Evolutionary conservation across 2,113 vertebrate species (phyloP).

Genomic region (Elephantulus edwardii): DNA sequence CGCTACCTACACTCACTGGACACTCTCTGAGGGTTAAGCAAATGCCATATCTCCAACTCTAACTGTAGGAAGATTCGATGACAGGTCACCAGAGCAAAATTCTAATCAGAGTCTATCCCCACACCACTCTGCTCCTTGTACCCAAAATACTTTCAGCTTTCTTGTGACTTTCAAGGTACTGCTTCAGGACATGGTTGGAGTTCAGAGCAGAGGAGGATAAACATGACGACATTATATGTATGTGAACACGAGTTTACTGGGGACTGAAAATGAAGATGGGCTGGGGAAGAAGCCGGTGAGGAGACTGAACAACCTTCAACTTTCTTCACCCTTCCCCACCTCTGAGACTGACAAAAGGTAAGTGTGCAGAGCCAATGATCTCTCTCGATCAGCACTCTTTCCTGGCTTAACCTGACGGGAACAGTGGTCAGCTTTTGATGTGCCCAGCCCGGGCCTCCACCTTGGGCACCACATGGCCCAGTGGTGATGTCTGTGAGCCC

Average conservation of each 20-base stretch:
- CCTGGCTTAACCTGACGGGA: neutral
- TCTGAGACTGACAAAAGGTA: neutral
- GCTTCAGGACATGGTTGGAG: neutral
- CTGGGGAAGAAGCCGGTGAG: neutral
- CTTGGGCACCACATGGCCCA: neutral
- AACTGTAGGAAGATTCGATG: neutral
- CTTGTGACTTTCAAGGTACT: neutral
- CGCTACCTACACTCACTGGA: no score
- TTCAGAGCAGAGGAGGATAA: neutral
- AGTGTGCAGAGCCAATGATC: neutral
- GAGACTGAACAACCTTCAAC: neutral
- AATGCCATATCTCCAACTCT: neutral
- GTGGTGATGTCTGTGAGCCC: neutral
- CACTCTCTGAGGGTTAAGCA: neutral
- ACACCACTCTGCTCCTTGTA: neutral
- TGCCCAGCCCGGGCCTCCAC: neutral
- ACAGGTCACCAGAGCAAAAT: neutral
- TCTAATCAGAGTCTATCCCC: neutral
- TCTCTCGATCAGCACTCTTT: neutral
- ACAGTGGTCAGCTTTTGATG: neutral
- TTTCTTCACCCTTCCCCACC: neutral
- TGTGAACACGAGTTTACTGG: accelerated
- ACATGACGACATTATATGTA: neutral
- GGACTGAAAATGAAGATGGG: neutral
- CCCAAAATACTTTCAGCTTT: neutral